phyloP scores from a whole-genome alignment of 2,797 vertebrate genomes.

The Sebastes glaucus region DNA sequence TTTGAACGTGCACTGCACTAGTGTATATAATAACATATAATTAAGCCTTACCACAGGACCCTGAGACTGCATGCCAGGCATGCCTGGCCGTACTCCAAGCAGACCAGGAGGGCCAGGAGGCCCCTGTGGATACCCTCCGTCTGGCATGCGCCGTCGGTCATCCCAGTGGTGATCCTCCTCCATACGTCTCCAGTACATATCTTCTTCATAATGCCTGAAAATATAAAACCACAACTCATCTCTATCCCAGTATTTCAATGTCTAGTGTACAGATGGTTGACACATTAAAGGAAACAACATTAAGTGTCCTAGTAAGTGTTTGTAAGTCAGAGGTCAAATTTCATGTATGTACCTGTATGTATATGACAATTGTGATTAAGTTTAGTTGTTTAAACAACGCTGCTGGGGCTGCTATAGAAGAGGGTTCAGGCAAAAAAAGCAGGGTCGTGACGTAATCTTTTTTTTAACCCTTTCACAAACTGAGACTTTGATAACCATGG shows the following conservation, averaged over 20 bases:
- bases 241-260: not conserved
- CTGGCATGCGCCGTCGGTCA: conserved; percentile 91
- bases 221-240: not conserved
- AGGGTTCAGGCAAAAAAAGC: no score
- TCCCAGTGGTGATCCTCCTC: conserved; percentile 99
- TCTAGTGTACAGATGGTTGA: not conserved
- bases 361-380: no score
- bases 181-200: conserved; percentile 99
- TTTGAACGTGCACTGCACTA: no score
- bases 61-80: conserved; percentile 92
- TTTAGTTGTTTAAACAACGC: no score
- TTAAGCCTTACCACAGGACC: conserved; percentile 89
- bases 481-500: no score
- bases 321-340: no score
- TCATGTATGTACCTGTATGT: no score
- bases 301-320: not conserved
- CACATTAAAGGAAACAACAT: not conserved
- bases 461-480: no score
- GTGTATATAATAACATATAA: not conserved
- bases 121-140: conserved; percentile 93
- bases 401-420: no score
- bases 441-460: no score
- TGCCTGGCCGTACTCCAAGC: conserved; percentile 93
- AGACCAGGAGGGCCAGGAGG: conserved; percentile 93
- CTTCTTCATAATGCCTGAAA: conserved; percentile 95